Evolutionary conservation across 2,797 vertebrate species (phyloP), one percentile per base, ranked within the genome.

Genomic region (Poeciliopsis turneri): DNA sequence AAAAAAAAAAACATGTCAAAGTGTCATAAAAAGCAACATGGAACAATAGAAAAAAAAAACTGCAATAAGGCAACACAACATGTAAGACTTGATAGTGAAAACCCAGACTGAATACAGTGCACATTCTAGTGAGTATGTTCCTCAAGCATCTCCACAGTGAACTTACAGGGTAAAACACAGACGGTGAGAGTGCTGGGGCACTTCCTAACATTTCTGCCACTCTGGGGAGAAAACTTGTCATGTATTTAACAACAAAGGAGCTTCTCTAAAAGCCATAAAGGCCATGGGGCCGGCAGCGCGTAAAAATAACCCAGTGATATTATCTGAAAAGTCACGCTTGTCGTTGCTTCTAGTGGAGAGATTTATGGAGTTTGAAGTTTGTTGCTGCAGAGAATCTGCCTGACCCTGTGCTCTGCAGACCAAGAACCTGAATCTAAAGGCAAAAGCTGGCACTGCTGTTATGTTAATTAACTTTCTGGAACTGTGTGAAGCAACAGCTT

Each of bases 191-290:
- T 0, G 70, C 68, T 68, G 36, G 36, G 78, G 36, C 36, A 78
- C 36, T 46, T 61, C 49, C 33, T 33, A 78, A 76, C 76, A 75
- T 78, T 51, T 77, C 53, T 53, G 59, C 72, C 77, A 72, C 28
- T 59, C 39, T 18, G n/a, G 16, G 28, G 13, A 72, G 39, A 43
- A 72, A 25, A n/a, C 72, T 15, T 78, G 66, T 55, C 53, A 80
- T 72, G 59, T 5, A 46, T 39, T 73, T 55, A 53, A 74, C 28
- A 81, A 79, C 73, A 85, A 66, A 72, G n/a, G 18, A 47, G 20
- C 18, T 25, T 72, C 73, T 88, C 73, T 88, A 55, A 78, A 76
- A 72, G 61, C 28, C 28, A 47, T 43, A 61, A 78, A 83, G 28
- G 51, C 68, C 25, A 59, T 4, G 30, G 66, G 72, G 51, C 72